These are phyloP conservation scores for Lycodopsis pacificus DNA, from an alignment of 2,797 vertebrate species.

Conservation along the genomic window DNA sequence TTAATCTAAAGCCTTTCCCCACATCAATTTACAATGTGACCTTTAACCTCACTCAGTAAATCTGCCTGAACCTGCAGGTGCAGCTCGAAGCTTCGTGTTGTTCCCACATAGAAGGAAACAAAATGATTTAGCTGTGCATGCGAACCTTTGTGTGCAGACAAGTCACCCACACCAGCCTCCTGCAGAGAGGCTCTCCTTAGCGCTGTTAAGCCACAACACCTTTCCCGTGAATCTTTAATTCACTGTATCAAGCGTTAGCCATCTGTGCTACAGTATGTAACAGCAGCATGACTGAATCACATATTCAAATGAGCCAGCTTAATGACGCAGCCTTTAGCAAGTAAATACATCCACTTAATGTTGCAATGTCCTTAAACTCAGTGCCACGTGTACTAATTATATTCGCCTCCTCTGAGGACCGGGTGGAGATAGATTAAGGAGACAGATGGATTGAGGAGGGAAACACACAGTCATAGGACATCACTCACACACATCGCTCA, in stretches of 20 bases:
- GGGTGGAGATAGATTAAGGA: conserved; percentile 56
- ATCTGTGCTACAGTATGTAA: conserved; percentile 75
- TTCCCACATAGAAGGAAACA: conserved; percentile 58
- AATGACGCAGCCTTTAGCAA: conserved; percentile 72
- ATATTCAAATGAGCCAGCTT: conserved; percentile 73
- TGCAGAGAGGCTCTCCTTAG: conserved; percentile 56
- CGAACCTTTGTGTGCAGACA: conserved; percentile 56
- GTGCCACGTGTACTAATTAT: conserved; percentile 77
- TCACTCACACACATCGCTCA: conserved; percentile 6
- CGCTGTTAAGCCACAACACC: conserved; percentile 73
- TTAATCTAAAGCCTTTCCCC: conserved; percentile 10
- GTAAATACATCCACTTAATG: conserved; percentile 78
- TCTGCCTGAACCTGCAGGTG: conserved; percentile 44
- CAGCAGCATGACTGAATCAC: conserved; percentile 60
- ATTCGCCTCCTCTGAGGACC: conserved; percentile 69
- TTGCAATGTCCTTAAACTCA: conserved; percentile 74
- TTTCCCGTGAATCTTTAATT: conserved; percentile 71
- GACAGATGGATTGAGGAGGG: conserved; percentile 72
- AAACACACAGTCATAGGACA: conserved; percentile 58
- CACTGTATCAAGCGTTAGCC: conserved; percentile 62
- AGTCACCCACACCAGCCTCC: conserved; percentile 61
- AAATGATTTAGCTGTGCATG: conserved; percentile 59
- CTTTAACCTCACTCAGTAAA: conserved; percentile 45
- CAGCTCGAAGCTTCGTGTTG: conserved; percentile 42
- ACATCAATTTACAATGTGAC: conserved; percentile 47